phyloP scores from a whole-genome alignment of 2,113 vertebrate species.

The Talpa occidentalis region DNA sequence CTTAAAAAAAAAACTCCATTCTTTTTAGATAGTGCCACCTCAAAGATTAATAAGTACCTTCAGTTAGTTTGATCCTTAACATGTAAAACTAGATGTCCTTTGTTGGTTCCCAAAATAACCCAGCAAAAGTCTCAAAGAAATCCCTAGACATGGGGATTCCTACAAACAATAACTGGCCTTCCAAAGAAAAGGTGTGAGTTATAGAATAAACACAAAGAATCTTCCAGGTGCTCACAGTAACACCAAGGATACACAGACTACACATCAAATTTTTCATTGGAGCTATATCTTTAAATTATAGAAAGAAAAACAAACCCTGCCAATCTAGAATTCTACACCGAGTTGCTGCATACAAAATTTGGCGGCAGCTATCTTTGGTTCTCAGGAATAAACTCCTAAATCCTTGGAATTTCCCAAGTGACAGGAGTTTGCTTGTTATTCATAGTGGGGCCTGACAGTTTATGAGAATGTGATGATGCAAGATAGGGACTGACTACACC shows the following conservation, averaged over 20 bases:
- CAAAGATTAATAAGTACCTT: constrained; percentile 23
- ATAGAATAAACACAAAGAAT: background rate
- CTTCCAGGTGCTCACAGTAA: background rate
- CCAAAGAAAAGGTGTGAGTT: background rate
- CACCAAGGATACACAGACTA: constrained; percentile 8
- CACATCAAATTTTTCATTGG: background rate
- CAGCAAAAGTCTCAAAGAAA: constrained; percentile 4
- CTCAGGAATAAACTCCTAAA: background rate
- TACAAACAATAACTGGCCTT: background rate
- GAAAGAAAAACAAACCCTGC: background rate
- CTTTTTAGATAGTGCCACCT: background rate
- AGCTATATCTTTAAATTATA: background rate
- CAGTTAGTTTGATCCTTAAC: background rate
- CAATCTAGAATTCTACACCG: background rate
- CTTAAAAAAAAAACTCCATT: background rate
- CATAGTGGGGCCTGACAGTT: background rate
- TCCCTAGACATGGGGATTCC: background rate
- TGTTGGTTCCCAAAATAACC: background rate
- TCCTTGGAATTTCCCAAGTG: no score
- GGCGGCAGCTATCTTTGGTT: background rate
- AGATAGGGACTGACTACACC: background rate
- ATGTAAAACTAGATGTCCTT: background rate
- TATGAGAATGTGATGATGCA: background rate
- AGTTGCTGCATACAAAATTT: no score
- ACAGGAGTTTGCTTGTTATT: background rate